Base-by-base conservation (phyloP, 2,888 invertebrate species). In the Eubasilissa splendida region DNA sequence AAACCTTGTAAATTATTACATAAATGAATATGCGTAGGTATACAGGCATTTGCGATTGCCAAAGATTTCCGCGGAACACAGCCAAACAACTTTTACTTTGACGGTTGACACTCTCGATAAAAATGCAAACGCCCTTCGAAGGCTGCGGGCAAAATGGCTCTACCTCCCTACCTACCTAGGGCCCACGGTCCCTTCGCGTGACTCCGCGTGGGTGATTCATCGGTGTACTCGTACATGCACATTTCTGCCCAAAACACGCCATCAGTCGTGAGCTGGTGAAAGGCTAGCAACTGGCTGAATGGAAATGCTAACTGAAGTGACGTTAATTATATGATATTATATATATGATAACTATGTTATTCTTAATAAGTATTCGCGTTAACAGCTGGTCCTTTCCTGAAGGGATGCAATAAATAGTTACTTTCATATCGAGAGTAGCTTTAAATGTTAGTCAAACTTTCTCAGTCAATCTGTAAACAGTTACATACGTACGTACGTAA, bases 41-140 rank as follows among this genome's bases (percentile, higher is more conserved):
- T 2, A 7, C 42, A 50, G 54, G 66, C 56, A 77, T 77, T 66
- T 66, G 76, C 65, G 56, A 50, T 66, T 42, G 42, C 14, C 9
- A 42, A 14, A n/a, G 42, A 59, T 58, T 74, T 74, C 33, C 60
- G 59, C 52, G 50, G 59, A 50, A 65, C 60, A n/a, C 68, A 33
- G 63, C 7, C 42, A 42, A 60, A 77, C 77, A 73, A 79, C 73
- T 73, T 82, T 82, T 82, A 80, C 77, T 77, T 79, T 81, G 53
- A 74, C 56, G 42, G 74, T 75, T 14, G 71, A 58, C 52, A 77
- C 52, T 54, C 53, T 77, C 59, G 77, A 80, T 82, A 63, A 78
- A 70, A 80, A 82, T 82, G 76, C 76, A 82, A 82, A 80, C 80
- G 80, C 82, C 77, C 80, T 80, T 82, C 71, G 75, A 73, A 63